phyloP scores from a whole-genome alignment of 2,888 invertebrate species.

The Plagodis pulveraria region DNA sequence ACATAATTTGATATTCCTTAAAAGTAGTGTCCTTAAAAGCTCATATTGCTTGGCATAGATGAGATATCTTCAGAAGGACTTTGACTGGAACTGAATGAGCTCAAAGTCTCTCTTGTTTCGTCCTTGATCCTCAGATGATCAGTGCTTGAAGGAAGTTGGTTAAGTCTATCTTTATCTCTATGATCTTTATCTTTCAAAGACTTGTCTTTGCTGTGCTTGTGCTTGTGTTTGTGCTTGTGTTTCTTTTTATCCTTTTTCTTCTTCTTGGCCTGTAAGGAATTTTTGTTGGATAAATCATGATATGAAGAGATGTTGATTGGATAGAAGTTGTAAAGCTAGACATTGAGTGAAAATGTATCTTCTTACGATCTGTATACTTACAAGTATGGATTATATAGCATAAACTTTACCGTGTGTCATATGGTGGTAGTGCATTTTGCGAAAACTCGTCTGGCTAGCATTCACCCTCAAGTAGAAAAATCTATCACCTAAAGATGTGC shows the following conservation, averaged over 20 bases:
- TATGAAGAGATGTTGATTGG: neutral
- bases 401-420: too few species aligned
- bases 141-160: constrained; percentile 66
- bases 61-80: constrained; percentile 86
- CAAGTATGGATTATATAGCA: too few species aligned
- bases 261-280: constrained; percentile 83
- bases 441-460: too few species aligned
- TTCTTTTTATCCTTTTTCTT: constrained; percentile 92
- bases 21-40: constrained; percentile 49
- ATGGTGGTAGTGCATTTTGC: too few species aligned
- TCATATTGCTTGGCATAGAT: constrained; percentile 75
- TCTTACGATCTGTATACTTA: too few species aligned
- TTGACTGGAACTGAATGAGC: constrained; percentile 90
- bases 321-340: too few species aligned
- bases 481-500: too few species aligned
- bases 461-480: too few species aligned
- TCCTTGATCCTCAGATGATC: constrained; percentile 88
- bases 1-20: too few species aligned
- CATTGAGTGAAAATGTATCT: too few species aligned
- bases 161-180: constrained; percentile 58
- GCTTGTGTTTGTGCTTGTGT: constrained; percentile 96
- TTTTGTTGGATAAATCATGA: neutral
- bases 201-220: constrained; percentile 89
- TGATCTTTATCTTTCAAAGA: constrained; percentile 77
- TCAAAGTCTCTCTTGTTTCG: constrained; percentile 90